These are phyloP conservation scores for Phenganax marumi DNA, from an alignment of 92 coral and sea anemone genomes.

Conservation along the genomic window DNA sequence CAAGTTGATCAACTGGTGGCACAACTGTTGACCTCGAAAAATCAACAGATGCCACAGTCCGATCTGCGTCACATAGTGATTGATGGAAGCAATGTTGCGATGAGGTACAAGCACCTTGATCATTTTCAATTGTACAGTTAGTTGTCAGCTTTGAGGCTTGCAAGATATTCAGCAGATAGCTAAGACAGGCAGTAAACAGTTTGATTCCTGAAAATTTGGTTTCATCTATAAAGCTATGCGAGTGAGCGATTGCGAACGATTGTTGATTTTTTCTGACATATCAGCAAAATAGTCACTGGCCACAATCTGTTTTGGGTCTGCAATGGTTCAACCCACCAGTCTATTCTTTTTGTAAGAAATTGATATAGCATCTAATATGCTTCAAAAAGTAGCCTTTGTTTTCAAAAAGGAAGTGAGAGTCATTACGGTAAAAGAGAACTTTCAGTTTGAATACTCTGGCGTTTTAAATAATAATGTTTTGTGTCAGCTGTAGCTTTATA, in stretches of 20 bases:
- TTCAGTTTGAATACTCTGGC: not conserved
- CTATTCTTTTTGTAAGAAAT: no score
- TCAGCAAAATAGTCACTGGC: no score
- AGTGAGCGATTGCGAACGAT: no score
- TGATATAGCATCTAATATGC: no score
- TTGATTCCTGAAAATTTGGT: not conserved
- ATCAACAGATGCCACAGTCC: constrained; percentile 55
- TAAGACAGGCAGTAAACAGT: not conserved
- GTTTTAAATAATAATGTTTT: not conserved
- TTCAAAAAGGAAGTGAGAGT: not conserved
- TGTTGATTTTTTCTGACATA: no score
- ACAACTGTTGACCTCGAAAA: constrained; percentile 61
- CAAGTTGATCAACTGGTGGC: constrained; percentile 69
- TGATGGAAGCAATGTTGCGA: constrained; percentile 99
- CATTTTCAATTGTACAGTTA: not conserved
- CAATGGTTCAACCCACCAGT: no score
- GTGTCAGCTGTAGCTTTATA: not conserved
- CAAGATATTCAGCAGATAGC: not conserved
- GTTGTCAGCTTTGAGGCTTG: not conserved
- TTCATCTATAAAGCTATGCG: no score
- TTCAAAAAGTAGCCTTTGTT: not conserved
- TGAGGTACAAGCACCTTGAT: constrained; percentile 67
- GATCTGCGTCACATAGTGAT: constrained; percentile 83
- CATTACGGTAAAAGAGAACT: not conserved
- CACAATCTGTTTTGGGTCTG: no score